Evolutionary conservation across 2,113 vertebrate genomes (phyloP).

Genomic region (Pholis gunnellus): DNA sequence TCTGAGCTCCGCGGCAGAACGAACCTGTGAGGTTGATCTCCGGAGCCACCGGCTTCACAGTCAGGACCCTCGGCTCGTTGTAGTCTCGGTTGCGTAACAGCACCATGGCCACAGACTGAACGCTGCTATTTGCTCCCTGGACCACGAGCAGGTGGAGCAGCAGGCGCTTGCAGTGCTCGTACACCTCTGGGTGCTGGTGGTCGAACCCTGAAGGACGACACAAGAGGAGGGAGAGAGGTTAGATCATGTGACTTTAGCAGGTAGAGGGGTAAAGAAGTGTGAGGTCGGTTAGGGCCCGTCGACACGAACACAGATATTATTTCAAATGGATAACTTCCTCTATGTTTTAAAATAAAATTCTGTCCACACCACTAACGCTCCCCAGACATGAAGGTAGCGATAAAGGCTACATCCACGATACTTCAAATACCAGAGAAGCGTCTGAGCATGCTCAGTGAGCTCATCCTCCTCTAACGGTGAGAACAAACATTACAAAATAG

Average conservation of each 20-base stretch:
- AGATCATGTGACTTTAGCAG: neutral
- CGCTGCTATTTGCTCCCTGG: conserved; percentile 90
- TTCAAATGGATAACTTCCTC: neutral
- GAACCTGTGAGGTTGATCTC: conserved; percentile 95
- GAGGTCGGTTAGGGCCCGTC: neutral
- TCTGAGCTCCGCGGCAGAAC: conserved; percentile 21
- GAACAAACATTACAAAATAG: too few species aligned
- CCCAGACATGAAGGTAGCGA: too few species aligned
- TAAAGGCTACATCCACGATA: too few species aligned
- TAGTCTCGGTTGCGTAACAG: conserved; percentile 96
- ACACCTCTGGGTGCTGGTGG: conserved; percentile 98
- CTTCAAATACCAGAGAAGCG: too few species aligned
- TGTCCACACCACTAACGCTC: too few species aligned
- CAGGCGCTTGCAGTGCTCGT: conserved; percentile 96
- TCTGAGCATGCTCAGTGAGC: too few species aligned
- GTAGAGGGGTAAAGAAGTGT: neutral
- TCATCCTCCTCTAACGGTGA: too few species aligned
- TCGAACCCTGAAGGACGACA: conserved; percentile 89
- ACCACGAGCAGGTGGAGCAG: conserved; percentile 95
- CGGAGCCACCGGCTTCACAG: conserved; percentile 89
- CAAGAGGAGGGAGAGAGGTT: neutral
- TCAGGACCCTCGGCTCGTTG: conserved; percentile 94
- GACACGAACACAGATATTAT: neutral
- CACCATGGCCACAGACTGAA: conserved; percentile 93
- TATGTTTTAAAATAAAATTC: too few species aligned